Conservation (phyloP, 2,888 invertebrate genomes). For the Synergus umbraculus region DNA sequence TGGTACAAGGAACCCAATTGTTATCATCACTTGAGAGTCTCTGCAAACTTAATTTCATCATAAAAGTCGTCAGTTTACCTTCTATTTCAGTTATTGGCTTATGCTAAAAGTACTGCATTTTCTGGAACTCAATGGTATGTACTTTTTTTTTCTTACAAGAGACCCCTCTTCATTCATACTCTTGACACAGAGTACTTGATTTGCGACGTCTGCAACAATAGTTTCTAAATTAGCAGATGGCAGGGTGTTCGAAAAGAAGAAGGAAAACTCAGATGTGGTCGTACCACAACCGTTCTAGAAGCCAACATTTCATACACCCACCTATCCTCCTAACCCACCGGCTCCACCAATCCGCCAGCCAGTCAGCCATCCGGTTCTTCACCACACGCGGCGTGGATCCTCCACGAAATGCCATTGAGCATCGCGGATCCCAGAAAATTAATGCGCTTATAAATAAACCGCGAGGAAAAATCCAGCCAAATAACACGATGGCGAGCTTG, state of each 20-base stretch:
- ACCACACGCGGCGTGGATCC: slow-evolving; percentile 48
- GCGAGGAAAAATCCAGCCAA: slow-evolving; percentile 64
- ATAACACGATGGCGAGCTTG: slow-evolving; percentile 48
- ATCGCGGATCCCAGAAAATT: slow-evolving; percentile 63
- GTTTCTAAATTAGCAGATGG: slow-evolving; percentile 17
- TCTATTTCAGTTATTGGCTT: background rate
- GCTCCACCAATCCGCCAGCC: slow-evolving; percentile 33
- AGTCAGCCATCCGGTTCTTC: slow-evolving; percentile 36
- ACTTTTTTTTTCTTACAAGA: background rate
- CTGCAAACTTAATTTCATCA: background rate
- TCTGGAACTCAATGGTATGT: too few relatives aligned
- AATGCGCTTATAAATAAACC: slow-evolving; percentile 72
- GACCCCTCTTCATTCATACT: background rate
- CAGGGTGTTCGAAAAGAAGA: background rate
- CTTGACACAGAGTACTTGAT: slow-evolving; percentile 16
- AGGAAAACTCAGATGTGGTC: slow-evolving; percentile 19
- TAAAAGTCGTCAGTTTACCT: background rate
- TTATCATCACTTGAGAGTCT: background rate
- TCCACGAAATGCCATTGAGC: slow-evolving; percentile 64
- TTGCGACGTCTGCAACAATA: slow-evolving; percentile 17
- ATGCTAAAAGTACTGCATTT: background rate
- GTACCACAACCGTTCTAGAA: slow-evolving; percentile 32
- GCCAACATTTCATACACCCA: slow-evolving; percentile 36
- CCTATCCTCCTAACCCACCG: slow-evolving; percentile 29
- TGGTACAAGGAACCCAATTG: background rate